Evolutionary conservation across 2,113 vertebrate genomes (phyloP), one percentile per base, ranked within the genome.

Genomic region (Petromus typicus): DNA sequence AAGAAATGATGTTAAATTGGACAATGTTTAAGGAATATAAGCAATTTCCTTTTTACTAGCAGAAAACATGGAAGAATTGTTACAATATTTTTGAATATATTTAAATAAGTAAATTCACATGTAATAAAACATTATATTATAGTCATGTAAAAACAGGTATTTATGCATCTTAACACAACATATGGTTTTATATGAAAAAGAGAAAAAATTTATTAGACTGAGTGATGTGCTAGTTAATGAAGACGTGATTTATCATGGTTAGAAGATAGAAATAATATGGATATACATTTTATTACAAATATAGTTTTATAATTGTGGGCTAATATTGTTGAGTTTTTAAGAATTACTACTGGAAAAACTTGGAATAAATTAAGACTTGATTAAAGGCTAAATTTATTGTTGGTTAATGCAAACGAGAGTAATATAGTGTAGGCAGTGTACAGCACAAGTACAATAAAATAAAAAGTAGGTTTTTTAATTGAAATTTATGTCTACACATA

Each of bases 91-190:
- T 14, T 48, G 20, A n/a, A 92, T 5, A 22, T 51, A 54, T 45
- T 27, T 66, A 37, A 18, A 61, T 12, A 30, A 23, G 6, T 43
- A 59, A 57, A 57, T 20, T 87, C 45, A 51, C 51, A 76, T 56
- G n/a, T 51, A 71, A 61, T 54, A 34, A 81, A 91, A 57, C 20
- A 40, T 40, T 67, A 43, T 81, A 81, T 10, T 59, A 73, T 56
- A 34, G 54, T 48, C 0, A 25, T 22, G 10, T 40, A 22, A 1
- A 25, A 67, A 86, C 34, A 78, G 11, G 30, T 76, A 71, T 27
- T 86, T 76, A 69, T n/a, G 64, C 7, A 87, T 64, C 67, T 95
- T 83, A 14, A 93, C 75, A n/a, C 61, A 78, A 66, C 25, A 82
- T 67, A 40, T 48, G 7, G 13, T 45, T 85, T n/a, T 34, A n/a